Conservation (phyloP, 1,140 invertebrate genomes). For the Laodelphax striatellus region DNA sequence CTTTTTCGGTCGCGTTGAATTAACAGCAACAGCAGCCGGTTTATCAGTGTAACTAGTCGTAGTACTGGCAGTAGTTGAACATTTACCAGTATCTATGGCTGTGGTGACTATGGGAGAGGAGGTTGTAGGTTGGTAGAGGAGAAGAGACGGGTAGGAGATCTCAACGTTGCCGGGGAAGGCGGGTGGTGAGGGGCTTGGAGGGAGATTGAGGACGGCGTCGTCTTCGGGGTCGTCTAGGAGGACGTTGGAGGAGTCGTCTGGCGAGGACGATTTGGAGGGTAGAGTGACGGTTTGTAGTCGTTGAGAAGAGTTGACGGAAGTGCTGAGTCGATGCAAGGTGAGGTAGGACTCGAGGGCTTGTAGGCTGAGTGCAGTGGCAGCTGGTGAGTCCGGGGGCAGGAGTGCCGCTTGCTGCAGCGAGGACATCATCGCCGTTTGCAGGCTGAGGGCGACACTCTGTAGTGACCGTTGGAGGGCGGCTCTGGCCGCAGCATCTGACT, state of each 20-base stretch:
- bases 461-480: conserved; percentile 36
- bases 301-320: conserved; percentile 33
- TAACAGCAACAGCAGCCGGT: conserved; percentile 28
- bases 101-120: conserved; percentile 33
- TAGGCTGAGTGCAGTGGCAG: conserved; percentile 63
- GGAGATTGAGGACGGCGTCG: conserved; percentile 27
- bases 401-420: conserved; percentile 62
- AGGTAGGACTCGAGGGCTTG: conserved; percentile 74
- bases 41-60: conserved; percentile 22
- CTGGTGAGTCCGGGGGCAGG: conserved; percentile 60
- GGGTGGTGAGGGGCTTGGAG: conserved; percentile 33
- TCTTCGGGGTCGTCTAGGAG: conserved; percentile 36
- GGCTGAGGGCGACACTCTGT: conserved; percentile 56
- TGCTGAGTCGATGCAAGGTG: conserved; percentile 55
- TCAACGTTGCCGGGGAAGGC: conserved; percentile 35
- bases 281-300: conserved; percentile 10
- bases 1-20: conserved; percentile 48
- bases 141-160: conserved; percentile 42
- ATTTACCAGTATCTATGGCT: conserved; percentile 22
- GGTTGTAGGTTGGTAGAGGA: conserved; percentile 40
- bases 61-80: conserved; percentile 11
- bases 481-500: conserved; percentile 7
- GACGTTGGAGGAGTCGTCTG: conserved; percentile 30
- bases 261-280: conserved; percentile 7
- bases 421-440: conserved; percentile 64